These are phyloP conservation scores for Drosophila nannoptera DNA, from an alignment of 1,140 invertebrate species.

Conservation along the genomic window DNA sequence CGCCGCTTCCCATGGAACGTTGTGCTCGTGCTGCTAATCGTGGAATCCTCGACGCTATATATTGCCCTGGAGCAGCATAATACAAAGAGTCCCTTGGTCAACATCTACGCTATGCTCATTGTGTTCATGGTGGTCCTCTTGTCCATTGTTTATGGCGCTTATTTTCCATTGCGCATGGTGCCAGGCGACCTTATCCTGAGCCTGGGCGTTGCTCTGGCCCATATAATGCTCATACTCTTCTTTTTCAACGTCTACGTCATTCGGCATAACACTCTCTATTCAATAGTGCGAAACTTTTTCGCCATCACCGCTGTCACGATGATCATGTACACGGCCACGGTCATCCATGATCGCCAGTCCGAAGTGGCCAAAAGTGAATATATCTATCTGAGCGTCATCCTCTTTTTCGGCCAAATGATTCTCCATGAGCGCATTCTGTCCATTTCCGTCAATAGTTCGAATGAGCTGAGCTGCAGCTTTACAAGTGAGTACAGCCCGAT, in stretches of 20 bases:
- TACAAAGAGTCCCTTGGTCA: conserved; percentile 29
- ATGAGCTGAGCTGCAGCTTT: no score
- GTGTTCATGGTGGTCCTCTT: conserved; percentile 35
- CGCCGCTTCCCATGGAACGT: conserved; percentile 52
- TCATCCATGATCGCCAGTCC: conserved; percentile 65
- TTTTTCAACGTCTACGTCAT: conserved; percentile 47
- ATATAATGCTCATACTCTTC: conserved; percentile 48
- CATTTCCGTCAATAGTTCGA: neutral
- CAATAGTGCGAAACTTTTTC: conserved; percentile 44
- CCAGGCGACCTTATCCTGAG: conserved; percentile 62
- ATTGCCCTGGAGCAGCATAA: conserved; percentile 55
- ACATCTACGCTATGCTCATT: conserved; percentile 47
- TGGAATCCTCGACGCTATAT: conserved; percentile 54
- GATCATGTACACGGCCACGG: conserved; percentile 66
- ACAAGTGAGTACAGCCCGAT: no score
- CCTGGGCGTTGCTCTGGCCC: conserved; percentile 34
- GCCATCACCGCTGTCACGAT: conserved; percentile 44
- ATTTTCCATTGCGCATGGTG: conserved; percentile 59
- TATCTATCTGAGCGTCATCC: conserved; percentile 52
- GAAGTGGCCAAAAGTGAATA: conserved; percentile 62
- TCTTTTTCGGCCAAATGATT: conserved; percentile 66
- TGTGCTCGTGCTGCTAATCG: conserved; percentile 28
- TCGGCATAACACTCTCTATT: neutral
- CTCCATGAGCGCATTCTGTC: conserved; percentile 51
- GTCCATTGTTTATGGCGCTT: conserved; percentile 55